Conservation (phyloP, 2,888 invertebrate species). For the Shargacucullia verbasci region DNA sequence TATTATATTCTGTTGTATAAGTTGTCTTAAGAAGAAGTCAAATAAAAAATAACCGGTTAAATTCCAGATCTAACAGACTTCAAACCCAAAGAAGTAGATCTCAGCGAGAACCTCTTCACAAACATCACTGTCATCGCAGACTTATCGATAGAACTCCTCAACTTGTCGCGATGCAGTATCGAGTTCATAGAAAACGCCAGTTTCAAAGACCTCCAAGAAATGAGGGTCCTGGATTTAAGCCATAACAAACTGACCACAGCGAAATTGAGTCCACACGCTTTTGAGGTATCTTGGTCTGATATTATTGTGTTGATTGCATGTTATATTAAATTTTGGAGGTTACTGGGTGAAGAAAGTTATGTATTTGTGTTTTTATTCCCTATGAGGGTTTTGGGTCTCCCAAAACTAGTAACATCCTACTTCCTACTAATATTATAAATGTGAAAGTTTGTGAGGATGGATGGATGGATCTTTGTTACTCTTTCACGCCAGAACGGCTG, state of each 20-base stretch:
- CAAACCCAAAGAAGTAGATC: slow-evolving; percentile 76
- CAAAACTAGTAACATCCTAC: too few relatives aligned
- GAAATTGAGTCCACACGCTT: slow-evolving; percentile 90
- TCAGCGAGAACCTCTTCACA: slow-evolving; percentile 82
- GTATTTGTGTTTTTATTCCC: slow-evolving; percentile 4
- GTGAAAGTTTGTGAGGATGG: too few relatives aligned
- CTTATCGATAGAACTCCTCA: slow-evolving; percentile 87
- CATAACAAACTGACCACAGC: slow-evolving; percentile 91
- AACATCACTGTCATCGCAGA: slow-evolving; percentile 88
- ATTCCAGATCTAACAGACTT: slow-evolving; percentile 71
- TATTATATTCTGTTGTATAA: too few relatives aligned
- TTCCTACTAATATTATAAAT: too few relatives aligned
- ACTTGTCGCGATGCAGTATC: slow-evolving; percentile 91
- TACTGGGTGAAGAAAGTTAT: slow-evolving; percentile 11
- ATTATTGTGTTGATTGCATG: slow-evolving; percentile 9
- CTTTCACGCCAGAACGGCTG: too few relatives aligned
- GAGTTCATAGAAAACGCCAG: slow-evolving; percentile 89
- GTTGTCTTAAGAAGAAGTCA: too few relatives aligned
- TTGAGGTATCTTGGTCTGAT: slow-evolving; percentile 87
- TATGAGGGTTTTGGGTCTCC: too few relatives aligned
- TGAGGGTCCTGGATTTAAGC: slow-evolving; percentile 91
- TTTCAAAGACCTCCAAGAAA: slow-evolving; percentile 90
- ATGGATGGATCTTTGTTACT: too few relatives aligned
- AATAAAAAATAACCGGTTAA: background rate
- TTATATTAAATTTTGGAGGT: slow-evolving; percentile 18